Evolutionary conservation across 2,888 invertebrate genomes (phyloP).

Genomic region (Octodonta nipae): DNA sequence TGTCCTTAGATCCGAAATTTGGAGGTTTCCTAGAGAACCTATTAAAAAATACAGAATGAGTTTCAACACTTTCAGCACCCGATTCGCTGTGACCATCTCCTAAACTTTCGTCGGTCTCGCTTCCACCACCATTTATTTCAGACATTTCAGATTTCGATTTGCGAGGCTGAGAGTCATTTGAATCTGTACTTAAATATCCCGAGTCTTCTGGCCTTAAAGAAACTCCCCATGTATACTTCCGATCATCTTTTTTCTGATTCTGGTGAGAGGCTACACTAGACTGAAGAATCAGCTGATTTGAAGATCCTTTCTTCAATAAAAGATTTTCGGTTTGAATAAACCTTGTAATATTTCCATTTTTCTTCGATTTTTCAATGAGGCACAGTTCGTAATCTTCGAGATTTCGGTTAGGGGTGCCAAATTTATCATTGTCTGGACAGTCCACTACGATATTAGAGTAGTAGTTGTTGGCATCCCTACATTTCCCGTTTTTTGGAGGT

Average conservation of each 20-base stretch:
- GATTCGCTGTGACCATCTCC: conserved; percentile 75
- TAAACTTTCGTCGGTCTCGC: conserved; percentile 67
- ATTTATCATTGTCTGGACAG: background rate
- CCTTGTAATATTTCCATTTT: conserved; percentile 16
- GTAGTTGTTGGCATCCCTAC: conserved; percentile 46
- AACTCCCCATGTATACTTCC: conserved; percentile 19
- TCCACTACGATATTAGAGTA: background rate
- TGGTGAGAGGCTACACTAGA: conserved; percentile 10
- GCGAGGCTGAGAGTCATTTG: background rate
- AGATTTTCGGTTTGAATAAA: conserved; percentile 18
- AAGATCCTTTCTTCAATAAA: conserved; percentile 24
- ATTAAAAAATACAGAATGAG: conserved; percentile 75
- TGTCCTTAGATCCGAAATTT: conserved; percentile 30
- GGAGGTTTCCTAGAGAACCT: conserved; percentile 38
- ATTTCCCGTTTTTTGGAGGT: conserved; percentile 52
- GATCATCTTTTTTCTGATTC: conserved; percentile 18
- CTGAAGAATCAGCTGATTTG: conserved; percentile 28
- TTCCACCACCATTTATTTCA: conserved; percentile 29
- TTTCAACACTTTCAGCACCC: conserved; percentile 75
- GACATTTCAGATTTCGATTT: conserved; percentile 38
- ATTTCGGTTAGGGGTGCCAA: conserved; percentile 19
- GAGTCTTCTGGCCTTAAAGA: conserved; percentile 48
- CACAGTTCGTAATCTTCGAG: conserved; percentile 16
- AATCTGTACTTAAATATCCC: conserved; percentile 75
- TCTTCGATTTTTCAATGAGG: conserved; percentile 19